A percentile compares a stretch with the other conserved stretches of the same genome.
These are phyloP conservation scores for Emmelina monodactyla DNA, from an alignment of 2,888 invertebrate species.

Conservation along the genomic window DNA sequence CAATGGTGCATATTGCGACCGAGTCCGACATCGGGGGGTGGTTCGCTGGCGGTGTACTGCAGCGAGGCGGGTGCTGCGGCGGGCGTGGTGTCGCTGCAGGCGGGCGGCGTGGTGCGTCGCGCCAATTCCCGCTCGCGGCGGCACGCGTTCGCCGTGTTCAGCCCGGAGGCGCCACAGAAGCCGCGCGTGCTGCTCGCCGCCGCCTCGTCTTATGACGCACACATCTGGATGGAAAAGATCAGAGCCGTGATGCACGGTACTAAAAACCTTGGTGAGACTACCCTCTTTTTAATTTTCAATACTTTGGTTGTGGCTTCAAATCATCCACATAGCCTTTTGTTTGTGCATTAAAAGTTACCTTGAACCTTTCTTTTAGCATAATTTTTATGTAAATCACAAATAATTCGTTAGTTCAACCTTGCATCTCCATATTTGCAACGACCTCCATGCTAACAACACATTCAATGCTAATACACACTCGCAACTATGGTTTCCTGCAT, in stretches of 20 bases:
- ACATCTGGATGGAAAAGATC: slow-evolving; percentile 74
- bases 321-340: too few relatives aligned
- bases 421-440: too few relatives aligned
- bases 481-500: too few relatives aligned
- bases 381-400: too few relatives aligned
- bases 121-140: slow-evolving; percentile 73
- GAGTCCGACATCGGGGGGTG: slow-evolving; percentile 58
- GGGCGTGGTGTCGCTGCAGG: slow-evolving; percentile 62
- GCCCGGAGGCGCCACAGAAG: slow-evolving; percentile 62
- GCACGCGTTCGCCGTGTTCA: slow-evolving; percentile 74
- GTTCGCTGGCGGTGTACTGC: slow-evolving; percentile 65
- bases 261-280: too few relatives aligned
- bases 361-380: too few relatives aligned
- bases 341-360: too few relatives aligned
- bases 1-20: slow-evolving; percentile 71
- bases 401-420: too few relatives aligned
- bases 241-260: not conserved
- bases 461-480: too few relatives aligned
- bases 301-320: too few relatives aligned
- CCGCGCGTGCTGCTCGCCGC: slow-evolving; percentile 72
- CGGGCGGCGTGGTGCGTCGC: slow-evolving; percentile 67
- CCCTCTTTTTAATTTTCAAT: too few relatives aligned
- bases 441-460: too few relatives aligned
- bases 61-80: slow-evolving; percentile 54
- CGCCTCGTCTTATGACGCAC: slow-evolving; percentile 69